Base-by-base conservation (phyloP, 2,888 invertebrate species). In the Hirtodrosophila trivittata region DNA sequence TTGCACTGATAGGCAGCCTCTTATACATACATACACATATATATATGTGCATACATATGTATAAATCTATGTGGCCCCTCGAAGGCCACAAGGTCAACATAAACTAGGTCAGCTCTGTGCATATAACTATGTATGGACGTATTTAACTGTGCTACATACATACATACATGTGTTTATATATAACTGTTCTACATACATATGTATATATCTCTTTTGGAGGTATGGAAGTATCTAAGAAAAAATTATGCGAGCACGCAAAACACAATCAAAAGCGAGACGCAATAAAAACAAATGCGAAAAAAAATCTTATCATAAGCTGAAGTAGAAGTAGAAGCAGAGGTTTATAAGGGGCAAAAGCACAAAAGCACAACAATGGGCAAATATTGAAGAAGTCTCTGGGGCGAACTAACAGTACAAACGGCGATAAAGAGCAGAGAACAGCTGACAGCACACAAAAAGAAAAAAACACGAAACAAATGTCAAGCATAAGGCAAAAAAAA, bases 41-140 rank as follows among this genome's bases (percentile, higher is more conserved):
- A 16, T 51, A 43, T 18, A 43, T 43, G 9, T 28, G 9, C 9
- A 28, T 28, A 13, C 4, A 8, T 21, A 6, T 33, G 6, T 66
- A 38, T 46, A 41, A 16, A 38, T 38, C 7, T 12, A 49, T 33
- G 21, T 50, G 56, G 50, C 41, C 50, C 47, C 64, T 58, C 54
- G 69, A 75, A 67, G 65, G 82, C 86, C 77, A 73, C 77, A 82
- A 82, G 87, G 82, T 87, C 87, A 85, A 37, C 47, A 25, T 43
- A 82, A 82, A 82, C 70, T 82, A 83, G 82, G 82, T 82, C 82
- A 82, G 59, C 57, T 69, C 75, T 70, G 45, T 76, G 73, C 54
- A 63, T 75, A 65, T 70, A 51, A 71, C 47, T 51, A 52, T 64
- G 54, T 54, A 64, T 68, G 46, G 37, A 35, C 55, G 25, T 18